phyloP scores from a whole-genome alignment of 2,888 invertebrate species.

The Bugulina stolonifera region DNA sequence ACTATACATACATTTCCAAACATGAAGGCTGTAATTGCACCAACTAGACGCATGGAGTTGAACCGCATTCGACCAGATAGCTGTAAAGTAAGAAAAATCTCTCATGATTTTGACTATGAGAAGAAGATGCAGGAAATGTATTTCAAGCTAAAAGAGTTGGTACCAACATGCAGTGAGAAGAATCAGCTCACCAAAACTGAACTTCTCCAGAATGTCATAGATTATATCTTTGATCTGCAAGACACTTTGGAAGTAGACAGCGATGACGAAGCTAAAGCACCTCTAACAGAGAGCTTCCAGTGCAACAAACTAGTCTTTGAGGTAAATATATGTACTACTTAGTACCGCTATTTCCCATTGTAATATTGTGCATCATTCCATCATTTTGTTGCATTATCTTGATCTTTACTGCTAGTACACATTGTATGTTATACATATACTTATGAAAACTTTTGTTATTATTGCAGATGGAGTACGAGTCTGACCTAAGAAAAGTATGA shows the following conservation, averaged over 20 bases:
- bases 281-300: neutral
- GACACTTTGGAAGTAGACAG: constrained; percentile 16
- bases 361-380: too few relatives aligned
- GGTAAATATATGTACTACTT: too few relatives aligned
- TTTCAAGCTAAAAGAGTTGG: constrained; percentile 26
- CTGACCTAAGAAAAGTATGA: constrained; percentile 23
- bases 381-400: too few relatives aligned
- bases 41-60: neutral
- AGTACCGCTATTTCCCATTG: too few relatives aligned
- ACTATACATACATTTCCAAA: too few relatives aligned
- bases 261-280: neutral
- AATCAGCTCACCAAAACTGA: constrained; percentile 9
- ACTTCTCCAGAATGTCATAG: constrained; percentile 22
- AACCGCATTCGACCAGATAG: neutral
- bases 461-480: neutral
- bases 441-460: neutral
- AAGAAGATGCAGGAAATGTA: constrained; percentile 20
- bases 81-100: neutral
- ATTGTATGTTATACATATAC: too few relatives aligned
- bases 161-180: neutral
- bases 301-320: constrained; percentile 1
- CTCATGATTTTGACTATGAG: constrained; percentile 18
- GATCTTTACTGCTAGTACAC: too few relatives aligned
- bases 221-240: constrained; percentile 26
- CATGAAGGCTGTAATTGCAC: constrained; percentile 2